Evolutionary conservation across 2,888 invertebrate genomes (phyloP).

Genomic region (Eupithecia dodoneata): DNA sequence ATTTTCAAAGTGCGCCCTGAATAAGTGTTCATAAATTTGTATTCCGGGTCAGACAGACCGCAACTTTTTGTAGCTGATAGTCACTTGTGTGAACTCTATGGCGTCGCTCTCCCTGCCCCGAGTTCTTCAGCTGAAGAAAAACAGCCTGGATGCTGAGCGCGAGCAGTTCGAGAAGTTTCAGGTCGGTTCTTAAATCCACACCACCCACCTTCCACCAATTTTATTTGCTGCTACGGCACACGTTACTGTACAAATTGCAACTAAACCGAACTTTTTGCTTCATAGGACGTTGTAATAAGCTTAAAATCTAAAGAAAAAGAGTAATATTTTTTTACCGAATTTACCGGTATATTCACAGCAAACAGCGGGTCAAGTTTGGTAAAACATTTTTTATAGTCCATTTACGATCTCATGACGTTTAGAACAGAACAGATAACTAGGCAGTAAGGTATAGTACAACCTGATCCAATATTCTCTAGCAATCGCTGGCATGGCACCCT

Average conservation of each 20-base stretch:
- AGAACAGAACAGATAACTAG: neutral
- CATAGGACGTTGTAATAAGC: neutral
- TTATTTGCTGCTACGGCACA: neutral
- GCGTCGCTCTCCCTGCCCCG: conserved; percentile 89
- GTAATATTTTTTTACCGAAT: neutral
- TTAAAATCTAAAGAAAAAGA: neutral
- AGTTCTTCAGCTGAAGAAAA: conserved; percentile 89
- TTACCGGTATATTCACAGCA: neutral
- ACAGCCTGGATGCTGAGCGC: conserved; percentile 90
- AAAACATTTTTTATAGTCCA: neutral
- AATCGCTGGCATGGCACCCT: neutral
- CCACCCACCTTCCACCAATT: neutral
- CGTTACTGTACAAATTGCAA: neutral
- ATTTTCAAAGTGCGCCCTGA: conserved; percentile 12
- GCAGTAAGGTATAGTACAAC: neutral
- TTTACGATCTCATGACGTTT: neutral
- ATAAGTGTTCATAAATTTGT: conserved; percentile 23
- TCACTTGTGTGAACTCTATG: conserved; percentile 82
- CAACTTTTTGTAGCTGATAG: conserved; percentile 56
- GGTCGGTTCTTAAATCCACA: conserved; percentile 74
- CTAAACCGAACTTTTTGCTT: neutral
- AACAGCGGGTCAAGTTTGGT: neutral
- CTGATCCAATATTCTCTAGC: neutral
- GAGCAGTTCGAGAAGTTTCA: conserved; percentile 94
- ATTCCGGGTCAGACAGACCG: conserved; percentile 36